Percentiles rank a stretch among this genome's conserved stretches.
Evolutionary conservation across 53 echinoderm and acorn worm genomes (phyloP).

Genomic region (Apostichopus leukothele): DNA sequence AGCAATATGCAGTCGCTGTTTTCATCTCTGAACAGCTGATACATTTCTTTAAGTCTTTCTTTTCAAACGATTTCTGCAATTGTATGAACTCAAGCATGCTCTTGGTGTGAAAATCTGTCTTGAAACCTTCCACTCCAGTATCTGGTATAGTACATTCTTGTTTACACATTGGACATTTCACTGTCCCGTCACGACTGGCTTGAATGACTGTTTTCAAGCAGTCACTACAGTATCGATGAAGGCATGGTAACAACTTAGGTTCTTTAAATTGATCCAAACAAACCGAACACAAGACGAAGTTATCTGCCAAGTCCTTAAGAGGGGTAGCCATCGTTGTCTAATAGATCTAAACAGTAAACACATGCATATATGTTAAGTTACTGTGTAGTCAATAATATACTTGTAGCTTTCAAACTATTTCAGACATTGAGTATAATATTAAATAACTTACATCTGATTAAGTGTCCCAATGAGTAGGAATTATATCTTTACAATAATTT

Average conservation of each 20-base stretch:
- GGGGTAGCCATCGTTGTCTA: background rate
- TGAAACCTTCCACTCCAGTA: background rate
- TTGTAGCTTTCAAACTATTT: no score
- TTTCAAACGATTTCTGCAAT: background rate
- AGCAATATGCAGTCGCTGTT: background rate
- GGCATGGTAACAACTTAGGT: background rate
- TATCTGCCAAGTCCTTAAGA: background rate
- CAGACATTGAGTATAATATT: no score
- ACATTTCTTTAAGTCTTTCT: background rate
- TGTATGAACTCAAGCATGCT: constrained; percentile 2
- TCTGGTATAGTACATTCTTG: background rate
- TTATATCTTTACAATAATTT: no score
- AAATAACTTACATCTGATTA: no score
- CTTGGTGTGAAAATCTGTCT: background rate
- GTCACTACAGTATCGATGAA: background rate
- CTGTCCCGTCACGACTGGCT: background rate
- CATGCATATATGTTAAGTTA: no score
- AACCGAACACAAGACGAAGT: background rate
- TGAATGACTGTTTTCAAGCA: background rate
- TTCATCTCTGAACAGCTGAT: background rate
- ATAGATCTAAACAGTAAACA: no score
- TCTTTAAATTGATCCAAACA: background rate
- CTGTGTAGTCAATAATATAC: no score
- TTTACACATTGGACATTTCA: background rate
- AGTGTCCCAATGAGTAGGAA: no score